Base-by-base conservation (phyloP, 2,113 vertebrate species). In the Pygathrix nemaeus region DNA sequence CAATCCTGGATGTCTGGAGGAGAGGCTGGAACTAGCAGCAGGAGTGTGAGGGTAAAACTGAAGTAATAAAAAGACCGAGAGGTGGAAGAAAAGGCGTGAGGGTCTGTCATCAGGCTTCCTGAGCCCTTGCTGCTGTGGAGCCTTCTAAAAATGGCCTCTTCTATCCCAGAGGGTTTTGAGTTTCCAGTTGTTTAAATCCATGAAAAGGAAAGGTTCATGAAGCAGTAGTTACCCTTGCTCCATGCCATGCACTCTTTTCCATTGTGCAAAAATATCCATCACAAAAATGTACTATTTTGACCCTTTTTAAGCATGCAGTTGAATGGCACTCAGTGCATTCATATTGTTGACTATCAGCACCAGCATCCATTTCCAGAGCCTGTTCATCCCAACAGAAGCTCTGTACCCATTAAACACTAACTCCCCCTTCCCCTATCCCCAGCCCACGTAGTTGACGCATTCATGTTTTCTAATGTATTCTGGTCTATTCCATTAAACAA, bases 301-400 rank as follows among this genome's bases (percentile, higher is more conserved):
- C 30, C 27, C 7, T 7, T 27, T 32, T 25, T 27, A 5, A 81
- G 86, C 0, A 8, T 1, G 5, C 52, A 4, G 16, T 6, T 59
- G 52, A 0, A 0, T 0, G 21, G 40, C n/a, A 6, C 1, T 3
- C 18, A 7, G 40, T 0, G 3, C 17, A 0, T 9, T 73, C 43
- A 3, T 11, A 0, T 0, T 5, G 32, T 0, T 6, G 14, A 0
- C n/a, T 2, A 2, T 40, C 25, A 3, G 8, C 32, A 10, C 25
- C 6, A 0, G 35, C 2, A 6, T 13, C 93, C 57, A 1, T 8
- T 27, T 61, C 70, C 35, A 64, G 86, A 72, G 61, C 7, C 3
- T 38, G 7, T 6, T 68, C 72, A 3, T 5, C 82, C 82, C 78
- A 9, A 27, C 1, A 23, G 88, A 43, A 72, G 48, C 57, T 38